A percentile compares a stretch with the other conserved stretches of the same genome.
phyloP scores from a whole-genome alignment of 2,797 vertebrate species.

The Coregonus sp. region DNA sequence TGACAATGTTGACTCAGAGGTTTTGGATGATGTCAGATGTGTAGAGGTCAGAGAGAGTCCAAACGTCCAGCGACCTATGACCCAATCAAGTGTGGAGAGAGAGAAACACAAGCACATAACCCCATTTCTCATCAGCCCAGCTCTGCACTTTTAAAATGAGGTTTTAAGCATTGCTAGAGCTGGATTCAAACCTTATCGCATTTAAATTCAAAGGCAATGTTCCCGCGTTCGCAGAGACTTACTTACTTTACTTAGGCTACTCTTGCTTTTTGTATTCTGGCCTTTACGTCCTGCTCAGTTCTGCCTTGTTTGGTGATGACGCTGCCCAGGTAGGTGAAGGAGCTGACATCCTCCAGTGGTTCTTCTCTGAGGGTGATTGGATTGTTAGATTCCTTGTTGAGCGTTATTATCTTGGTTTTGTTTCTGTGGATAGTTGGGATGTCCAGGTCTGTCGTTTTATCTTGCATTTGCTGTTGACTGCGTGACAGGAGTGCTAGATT shows the following conservation, averaged over 20 bases:
- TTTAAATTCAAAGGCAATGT: too few species aligned
- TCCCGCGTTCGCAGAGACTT: too few species aligned
- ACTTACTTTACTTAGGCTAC: neutral
- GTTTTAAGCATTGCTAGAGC: neutral
- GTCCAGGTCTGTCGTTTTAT: conserved; percentile 14
- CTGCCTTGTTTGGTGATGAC: neutral
- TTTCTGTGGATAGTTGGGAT: neutral
- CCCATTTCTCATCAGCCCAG: conserved; percentile 7
- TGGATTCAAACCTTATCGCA: too few species aligned
- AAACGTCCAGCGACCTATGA: conserved; percentile 3
- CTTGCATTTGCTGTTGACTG: conserved; percentile 21
- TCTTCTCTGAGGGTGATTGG: neutral
- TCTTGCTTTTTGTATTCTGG: conserved; percentile 1
- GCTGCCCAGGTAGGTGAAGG: neutral
- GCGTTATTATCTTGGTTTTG: neutral
- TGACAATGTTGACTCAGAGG: conserved; percentile 39
- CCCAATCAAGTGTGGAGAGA: conserved; percentile 31
- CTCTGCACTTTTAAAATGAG: conserved; percentile 16
- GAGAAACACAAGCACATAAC: conserved; percentile 41
- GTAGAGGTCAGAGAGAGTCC: conserved; percentile 37
- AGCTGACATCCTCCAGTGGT: neutral
- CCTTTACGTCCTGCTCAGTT: neutral
- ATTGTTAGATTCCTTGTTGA: neutral
- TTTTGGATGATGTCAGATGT: conserved; percentile 26
- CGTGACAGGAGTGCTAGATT: conserved; percentile 24